A percentile compares a stretch with the other conserved stretches of the same genome.
These are phyloP conservation scores for Eupithecia dodoneata DNA, from an alignment of 2,888 invertebrate species.

Conservation along the genomic window DNA sequence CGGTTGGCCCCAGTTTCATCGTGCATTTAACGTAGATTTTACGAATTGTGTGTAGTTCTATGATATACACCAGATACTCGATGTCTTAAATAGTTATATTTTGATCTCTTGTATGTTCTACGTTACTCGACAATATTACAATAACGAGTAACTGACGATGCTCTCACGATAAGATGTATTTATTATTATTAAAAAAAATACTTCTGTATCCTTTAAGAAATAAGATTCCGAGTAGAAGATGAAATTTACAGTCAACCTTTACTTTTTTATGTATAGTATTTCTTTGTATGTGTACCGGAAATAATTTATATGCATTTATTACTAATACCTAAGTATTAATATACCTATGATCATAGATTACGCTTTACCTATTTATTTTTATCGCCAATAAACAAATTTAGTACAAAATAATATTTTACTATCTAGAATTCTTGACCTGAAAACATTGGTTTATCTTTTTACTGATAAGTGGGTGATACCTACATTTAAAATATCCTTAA, in stretches of 20 bases:
- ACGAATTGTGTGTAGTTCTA: conserved; percentile 18
- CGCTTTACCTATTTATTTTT: conserved; percentile 30
- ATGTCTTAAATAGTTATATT: conserved; percentile 23
- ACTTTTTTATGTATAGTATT: not conserved
- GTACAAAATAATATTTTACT: conserved; percentile 20
- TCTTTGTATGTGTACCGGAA: conserved; percentile 2
- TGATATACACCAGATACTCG: conserved; percentile 17
- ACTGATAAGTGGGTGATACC: not conserved
- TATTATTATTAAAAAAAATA: not conserved
- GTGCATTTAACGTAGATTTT: not conserved
- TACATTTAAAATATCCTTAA: not conserved
- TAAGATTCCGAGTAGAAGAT: not conserved
- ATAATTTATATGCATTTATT: conserved; percentile 21
- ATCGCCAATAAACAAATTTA: conserved; percentile 33
- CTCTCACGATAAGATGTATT: conserved; percentile 14
- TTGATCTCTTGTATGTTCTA: conserved; percentile 26
- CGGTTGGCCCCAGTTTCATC: not conserved
- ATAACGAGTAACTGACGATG: conserved; percentile 8
- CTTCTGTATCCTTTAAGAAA: not conserved
- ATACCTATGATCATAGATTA: conserved; percentile 21
- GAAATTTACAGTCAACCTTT: not conserved
- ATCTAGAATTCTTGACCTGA: not conserved
- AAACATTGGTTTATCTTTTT: not conserved
- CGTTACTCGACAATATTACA: not conserved
- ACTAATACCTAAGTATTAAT: not conserved